Evolutionary conservation across 2,888 invertebrate species (phyloP).

Genomic region (Aproaerema taeniolella): DNA sequence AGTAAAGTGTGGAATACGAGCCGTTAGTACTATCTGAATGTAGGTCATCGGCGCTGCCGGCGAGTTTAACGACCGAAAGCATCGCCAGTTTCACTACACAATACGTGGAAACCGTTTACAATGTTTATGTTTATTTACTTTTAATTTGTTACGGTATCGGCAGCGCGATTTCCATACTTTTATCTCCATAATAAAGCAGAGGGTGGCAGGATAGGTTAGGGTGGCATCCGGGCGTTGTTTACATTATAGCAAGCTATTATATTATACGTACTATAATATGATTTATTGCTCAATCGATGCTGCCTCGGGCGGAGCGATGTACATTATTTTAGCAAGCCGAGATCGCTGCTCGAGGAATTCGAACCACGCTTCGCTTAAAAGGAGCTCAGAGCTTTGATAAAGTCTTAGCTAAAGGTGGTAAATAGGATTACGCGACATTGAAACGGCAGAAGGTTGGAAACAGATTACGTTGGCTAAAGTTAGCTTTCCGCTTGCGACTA

Average conservation of each 20-base stretch:
- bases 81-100: background rate
- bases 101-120: conserved; percentile 6
- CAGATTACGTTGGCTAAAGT: too few species aligned
- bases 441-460: too few species aligned
- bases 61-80: background rate
- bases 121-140: conserved; percentile 17
- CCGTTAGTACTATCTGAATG: conserved; percentile 39
- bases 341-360: conserved; percentile 59
- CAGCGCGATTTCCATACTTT: conserved; percentile 34
- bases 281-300: conserved; percentile 72
- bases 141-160: conserved; percentile 25
- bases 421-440: conserved; percentile 7
- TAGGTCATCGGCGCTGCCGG: conserved; percentile 25
- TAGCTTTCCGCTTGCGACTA: too few species aligned
- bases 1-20: conserved; percentile 10
- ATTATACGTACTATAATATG: conserved; percentile 44
- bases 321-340: conserved; percentile 57
- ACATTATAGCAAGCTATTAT: conserved; percentile 65
- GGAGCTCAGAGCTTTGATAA: conserved; percentile 61
- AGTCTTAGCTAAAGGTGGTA: conserved; percentile 6
- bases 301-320: conserved; percentile 32
- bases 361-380: conserved; percentile 55
- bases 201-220: conserved; percentile 30
- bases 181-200: conserved; percentile 33
- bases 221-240: conserved; percentile 51